These are phyloP conservation scores for Patagioenas fasciata DNA, from an alignment of 2,113 vertebrate genomes.

Conservation along the genomic window DNA sequence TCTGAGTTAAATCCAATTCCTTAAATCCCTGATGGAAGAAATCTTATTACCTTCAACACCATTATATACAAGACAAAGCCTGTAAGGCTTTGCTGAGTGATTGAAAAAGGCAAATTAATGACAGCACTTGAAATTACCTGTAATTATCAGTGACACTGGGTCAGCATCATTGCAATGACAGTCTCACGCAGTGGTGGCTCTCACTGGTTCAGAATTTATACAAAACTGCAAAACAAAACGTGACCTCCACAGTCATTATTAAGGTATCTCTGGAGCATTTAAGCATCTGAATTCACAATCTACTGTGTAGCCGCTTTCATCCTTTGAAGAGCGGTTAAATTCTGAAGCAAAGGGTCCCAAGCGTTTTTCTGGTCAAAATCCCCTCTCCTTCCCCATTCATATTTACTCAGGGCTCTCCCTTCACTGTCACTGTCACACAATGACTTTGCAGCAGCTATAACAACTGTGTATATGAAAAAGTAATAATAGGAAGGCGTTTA, in stretches of 20 bases:
- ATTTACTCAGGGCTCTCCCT: constrained; percentile 35
- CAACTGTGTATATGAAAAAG: constrained; percentile 51
- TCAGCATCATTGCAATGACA: constrained; percentile 33
- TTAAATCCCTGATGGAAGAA: constrained; percentile 52
- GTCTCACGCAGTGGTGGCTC: not conserved
- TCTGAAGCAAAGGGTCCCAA: constrained; percentile 46
- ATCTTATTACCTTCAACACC: constrained; percentile 58
- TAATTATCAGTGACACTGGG: constrained; percentile 59
- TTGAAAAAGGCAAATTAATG: constrained; percentile 65
- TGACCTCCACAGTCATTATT: not conserved
- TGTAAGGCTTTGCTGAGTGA: constrained; percentile 45
- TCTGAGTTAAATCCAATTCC: constrained; percentile 46
- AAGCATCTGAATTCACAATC: constrained; percentile 1
- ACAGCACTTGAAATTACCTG: constrained; percentile 60
- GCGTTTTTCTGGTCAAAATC: constrained; percentile 39
- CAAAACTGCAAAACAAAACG: constrained; percentile 30
- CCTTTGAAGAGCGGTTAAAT: constrained; percentile 51
- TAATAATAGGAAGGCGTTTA: constrained; percentile 58
- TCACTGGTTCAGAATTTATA: not conserved
- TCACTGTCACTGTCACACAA: constrained; percentile 15
- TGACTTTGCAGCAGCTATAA: constrained; percentile 45
- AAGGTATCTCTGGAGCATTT: constrained; percentile 38
- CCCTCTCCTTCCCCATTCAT: constrained; percentile 37
- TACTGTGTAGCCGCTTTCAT: constrained; percentile 22
- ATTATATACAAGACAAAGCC: constrained; percentile 56